Evolutionary conservation across 2,113 vertebrate species (phyloP).

Genomic region (Mastomys natalensis): DNA sequence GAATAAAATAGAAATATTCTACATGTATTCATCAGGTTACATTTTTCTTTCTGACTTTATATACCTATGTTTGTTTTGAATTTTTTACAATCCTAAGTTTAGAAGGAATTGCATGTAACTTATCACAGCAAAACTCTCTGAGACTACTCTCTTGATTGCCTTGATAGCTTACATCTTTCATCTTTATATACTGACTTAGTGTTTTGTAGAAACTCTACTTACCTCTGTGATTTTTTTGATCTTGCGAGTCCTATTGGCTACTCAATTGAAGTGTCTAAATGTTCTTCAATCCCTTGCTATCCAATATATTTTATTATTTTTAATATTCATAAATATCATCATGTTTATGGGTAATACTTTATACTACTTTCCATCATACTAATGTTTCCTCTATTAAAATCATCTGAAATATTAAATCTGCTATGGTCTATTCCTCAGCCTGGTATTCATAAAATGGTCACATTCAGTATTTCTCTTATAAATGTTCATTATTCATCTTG

Average conservation of each 20-base stretch:
- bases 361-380: fast-evolving
- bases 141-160: background rate
- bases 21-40: background rate
- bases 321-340: background rate
- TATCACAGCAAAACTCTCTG: background rate
- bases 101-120: background rate
- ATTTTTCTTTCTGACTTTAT: background rate
- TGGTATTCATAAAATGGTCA: background rate
- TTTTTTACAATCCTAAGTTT: background rate
- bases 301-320: fast-evolving
- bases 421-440: background rate
- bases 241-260: background rate
- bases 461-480: background rate
- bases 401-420: background rate
- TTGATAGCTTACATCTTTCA: background rate
- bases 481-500: background rate
- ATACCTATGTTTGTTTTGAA: background rate
- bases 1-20: background rate
- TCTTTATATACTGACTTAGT: background rate
- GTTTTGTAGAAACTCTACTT: background rate
- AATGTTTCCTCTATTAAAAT: background rate
- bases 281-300: background rate
- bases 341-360: background rate
- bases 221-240: background rate
- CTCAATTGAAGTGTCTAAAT: background rate